Conservation (phyloP, 2,797 vertebrate species). For the Malacoraja senta region DNA sequence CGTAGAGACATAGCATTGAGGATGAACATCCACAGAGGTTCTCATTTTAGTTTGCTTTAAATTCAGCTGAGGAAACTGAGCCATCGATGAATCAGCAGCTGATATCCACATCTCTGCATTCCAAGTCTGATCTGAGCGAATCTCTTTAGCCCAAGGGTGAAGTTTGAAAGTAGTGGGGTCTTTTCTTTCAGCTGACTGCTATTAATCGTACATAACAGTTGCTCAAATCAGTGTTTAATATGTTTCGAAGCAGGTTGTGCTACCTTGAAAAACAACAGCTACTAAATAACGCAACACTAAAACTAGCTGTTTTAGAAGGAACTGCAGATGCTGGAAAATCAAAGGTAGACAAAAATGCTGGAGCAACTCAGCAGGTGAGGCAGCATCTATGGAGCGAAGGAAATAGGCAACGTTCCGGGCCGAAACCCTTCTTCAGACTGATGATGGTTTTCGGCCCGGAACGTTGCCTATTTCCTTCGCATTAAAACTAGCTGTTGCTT, state of each 20-base stretch:
- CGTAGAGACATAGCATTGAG: background rate
- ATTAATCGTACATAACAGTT: background rate
- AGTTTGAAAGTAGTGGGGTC: background rate
- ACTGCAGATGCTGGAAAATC: no score
- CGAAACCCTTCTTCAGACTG: no score
- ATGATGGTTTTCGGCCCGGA: no score
- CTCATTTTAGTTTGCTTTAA: background rate
- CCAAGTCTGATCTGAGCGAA: background rate
- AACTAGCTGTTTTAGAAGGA: background rate
- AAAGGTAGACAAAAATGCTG: no score
- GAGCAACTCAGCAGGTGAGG: no score
- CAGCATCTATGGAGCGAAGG: no score
- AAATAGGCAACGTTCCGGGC: no score
- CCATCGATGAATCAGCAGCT: background rate
- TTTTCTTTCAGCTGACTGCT: background rate
- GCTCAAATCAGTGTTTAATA: background rate
- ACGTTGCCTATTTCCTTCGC: no score
- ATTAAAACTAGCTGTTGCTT: background rate
- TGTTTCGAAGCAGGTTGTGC: background rate
- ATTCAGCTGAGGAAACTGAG: background rate
- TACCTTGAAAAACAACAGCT: background rate
- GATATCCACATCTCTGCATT: background rate
- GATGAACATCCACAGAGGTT: background rate
- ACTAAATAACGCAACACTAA: background rate
- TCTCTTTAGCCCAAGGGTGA: background rate